Evolutionary conservation across 2,113 vertebrate species (phyloP).

Genomic region (Dipodomys spectabilis): DNA sequence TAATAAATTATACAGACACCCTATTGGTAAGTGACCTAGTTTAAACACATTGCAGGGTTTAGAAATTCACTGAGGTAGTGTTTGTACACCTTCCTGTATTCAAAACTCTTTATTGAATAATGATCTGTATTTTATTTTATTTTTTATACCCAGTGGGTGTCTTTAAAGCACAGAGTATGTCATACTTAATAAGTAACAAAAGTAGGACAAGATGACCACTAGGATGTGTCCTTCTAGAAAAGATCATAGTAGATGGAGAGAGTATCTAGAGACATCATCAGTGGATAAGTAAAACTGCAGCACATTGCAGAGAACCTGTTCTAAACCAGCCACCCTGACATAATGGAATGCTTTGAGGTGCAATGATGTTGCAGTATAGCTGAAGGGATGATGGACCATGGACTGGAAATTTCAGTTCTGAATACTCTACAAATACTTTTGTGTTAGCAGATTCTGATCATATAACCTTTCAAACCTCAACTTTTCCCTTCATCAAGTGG

Average conservation of each 20-base stretch:
- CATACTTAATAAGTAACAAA: not conserved
- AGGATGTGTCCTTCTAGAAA: not conserved
- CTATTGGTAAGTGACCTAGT: constrained; percentile 9
- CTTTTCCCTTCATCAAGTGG: not conserved
- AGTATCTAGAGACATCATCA: not conserved
- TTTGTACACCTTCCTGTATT: not conserved
- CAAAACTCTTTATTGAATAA: not conserved
- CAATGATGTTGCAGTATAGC: not conserved
- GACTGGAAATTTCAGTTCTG: not conserved
- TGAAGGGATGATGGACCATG: not conserved
- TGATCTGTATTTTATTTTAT: not conserved
- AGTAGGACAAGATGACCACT: not conserved
- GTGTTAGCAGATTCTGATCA: not conserved
- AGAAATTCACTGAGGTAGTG: not conserved
- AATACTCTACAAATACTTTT: not conserved
- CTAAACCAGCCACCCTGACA: not conserved
- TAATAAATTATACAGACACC: not conserved
- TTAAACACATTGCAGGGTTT: constrained; percentile 4
- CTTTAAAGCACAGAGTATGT: constrained; percentile 26
- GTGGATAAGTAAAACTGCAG: not conserved
- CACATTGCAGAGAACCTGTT: not conserved
- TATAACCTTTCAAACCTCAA: not conserved
- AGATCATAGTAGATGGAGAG: not conserved
- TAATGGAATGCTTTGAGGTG: not conserved
- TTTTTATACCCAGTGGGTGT: constrained; percentile 3